phyloP scores from a whole-genome alignment of 2,888 invertebrate species.

The Synergus japonicus region DNA sequence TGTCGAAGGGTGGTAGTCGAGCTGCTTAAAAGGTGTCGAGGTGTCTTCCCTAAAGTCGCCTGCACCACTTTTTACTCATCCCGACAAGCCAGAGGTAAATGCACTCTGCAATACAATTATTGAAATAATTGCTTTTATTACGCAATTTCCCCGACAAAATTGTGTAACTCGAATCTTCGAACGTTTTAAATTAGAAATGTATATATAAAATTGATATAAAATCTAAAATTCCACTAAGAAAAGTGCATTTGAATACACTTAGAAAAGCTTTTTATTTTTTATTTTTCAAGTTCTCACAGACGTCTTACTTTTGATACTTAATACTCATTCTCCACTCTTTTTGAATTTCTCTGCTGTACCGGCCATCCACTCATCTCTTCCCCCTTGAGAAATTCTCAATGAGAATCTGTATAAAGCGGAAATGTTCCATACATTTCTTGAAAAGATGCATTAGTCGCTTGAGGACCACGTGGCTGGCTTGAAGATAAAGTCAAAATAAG shows the following conservation, averaged over 20 bases:
- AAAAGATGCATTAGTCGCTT: constrained; percentile 33
- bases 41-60: constrained; percentile 70
- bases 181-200: neutral
- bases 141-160: constrained; percentile 6
- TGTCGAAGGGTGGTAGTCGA: constrained; percentile 24
- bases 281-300: neutral
- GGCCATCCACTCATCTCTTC: constrained; percentile 13
- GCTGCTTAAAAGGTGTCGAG: constrained; percentile 70
- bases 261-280: neutral
- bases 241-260: neutral
- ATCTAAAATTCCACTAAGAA: neutral
- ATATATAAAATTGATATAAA: neutral
- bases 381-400: neutral
- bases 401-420: neutral
- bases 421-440: constrained; percentile 13
- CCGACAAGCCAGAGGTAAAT: neutral
- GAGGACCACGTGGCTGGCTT: neutral
- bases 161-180: neutral
- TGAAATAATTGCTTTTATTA: constrained; percentile 31
- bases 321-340: constrained; percentile 9
- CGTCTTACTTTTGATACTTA: constrained; percentile 2
- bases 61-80: constrained; percentile 65
- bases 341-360: constrained; percentile 4
- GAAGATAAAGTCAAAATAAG: constrained; percentile 27
- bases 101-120: constrained; percentile 29